These are phyloP conservation scores for Babyrousa celebensis DNA, from an alignment of 2,797 vertebrate genomes.

Conservation along the genomic window DNA sequence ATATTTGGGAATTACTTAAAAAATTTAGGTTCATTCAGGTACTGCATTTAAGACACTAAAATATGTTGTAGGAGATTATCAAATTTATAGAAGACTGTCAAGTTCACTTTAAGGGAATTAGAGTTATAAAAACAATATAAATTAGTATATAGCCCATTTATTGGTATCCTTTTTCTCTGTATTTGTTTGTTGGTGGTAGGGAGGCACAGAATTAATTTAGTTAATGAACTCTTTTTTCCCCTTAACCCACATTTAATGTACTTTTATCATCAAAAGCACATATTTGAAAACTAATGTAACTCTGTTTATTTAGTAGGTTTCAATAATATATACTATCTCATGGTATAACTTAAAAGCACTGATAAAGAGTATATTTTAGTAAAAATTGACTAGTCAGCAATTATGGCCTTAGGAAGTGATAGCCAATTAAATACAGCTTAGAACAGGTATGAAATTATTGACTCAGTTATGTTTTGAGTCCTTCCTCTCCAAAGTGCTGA, in stretches of 20 bases:
- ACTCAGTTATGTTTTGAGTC: slow-evolving; percentile 86
- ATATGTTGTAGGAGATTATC: background rate
- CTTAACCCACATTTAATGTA: background rate
- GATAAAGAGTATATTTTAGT: slow-evolving; percentile 81
- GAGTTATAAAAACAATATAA: slow-evolving; percentile 51
- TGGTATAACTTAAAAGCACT: slow-evolving; percentile 80
- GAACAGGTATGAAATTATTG: slow-evolving; percentile 92
- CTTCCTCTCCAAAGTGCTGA: slow-evolving; percentile 91
- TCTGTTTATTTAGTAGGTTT: slow-evolving; percentile 23
- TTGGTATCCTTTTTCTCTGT: background rate
- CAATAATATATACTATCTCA: background rate
- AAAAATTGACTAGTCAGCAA: slow-evolving; percentile 85
- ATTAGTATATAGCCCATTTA: slow-evolving; percentile 2
- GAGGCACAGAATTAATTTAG: background rate
- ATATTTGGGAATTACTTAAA: slow-evolving; percentile 53
- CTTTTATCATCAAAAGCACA: background rate
- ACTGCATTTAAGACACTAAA: background rate
- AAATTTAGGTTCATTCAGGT: slow-evolving; percentile 15
- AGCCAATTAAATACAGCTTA: slow-evolving; percentile 89
- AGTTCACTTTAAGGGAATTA: slow-evolving; percentile 38
- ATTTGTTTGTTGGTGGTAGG: background rate
- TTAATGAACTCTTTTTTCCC: background rate
- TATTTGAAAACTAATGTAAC: slow-evolving; percentile 3
- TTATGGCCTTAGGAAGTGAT: slow-evolving; percentile 88
- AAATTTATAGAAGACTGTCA: background rate